Conservation (phyloP, 2,797 vertebrate species). For the Myoxocephalus aenaeus region DNA sequence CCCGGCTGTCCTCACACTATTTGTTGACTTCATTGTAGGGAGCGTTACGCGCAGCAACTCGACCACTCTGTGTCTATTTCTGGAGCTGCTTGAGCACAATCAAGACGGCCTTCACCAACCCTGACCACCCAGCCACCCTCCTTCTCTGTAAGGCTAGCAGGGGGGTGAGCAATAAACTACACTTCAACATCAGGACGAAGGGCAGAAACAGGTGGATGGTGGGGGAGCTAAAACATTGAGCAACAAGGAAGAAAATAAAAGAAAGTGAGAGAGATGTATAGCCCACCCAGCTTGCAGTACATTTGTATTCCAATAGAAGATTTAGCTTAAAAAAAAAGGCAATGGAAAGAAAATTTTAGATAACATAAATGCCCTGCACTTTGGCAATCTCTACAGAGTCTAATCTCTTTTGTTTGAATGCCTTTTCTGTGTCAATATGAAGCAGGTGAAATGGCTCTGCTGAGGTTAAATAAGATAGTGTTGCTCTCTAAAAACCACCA, state of each 20-base stretch:
- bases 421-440: constrained; percentile 11
- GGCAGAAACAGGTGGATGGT: constrained; percentile 27
- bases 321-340: not conserved
- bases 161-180: constrained; percentile 2
- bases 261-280: not conserved
- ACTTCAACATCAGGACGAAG: constrained; percentile 29
- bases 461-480: not conserved
- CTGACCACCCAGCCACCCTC: constrained; percentile 4
- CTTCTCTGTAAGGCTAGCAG: not conserved
- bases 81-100: constrained; percentile 36
- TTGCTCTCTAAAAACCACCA: not conserved
- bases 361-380: not conserved
- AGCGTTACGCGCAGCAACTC: constrained; percentile 33
- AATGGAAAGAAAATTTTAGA: not conserved
- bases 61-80: constrained; percentile 52
- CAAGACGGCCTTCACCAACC: constrained; percentile 56
- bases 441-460: not conserved
- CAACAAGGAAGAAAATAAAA: constrained; percentile 22
- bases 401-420: constrained; percentile 14
- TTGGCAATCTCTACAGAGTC: not conserved
- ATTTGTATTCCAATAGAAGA: not conserved
- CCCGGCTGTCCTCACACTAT: constrained; percentile 18
- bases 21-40: constrained; percentile 40
- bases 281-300: not conserved
- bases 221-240: constrained; percentile 34